Percentiles rank a stretch among this genome's conserved stretches.
phyloP scores from a whole-genome alignment of 30 jellyfish, hydroid and myxozoan genomes.

The Aurelia aurita complex sp. Pacific region DNA sequence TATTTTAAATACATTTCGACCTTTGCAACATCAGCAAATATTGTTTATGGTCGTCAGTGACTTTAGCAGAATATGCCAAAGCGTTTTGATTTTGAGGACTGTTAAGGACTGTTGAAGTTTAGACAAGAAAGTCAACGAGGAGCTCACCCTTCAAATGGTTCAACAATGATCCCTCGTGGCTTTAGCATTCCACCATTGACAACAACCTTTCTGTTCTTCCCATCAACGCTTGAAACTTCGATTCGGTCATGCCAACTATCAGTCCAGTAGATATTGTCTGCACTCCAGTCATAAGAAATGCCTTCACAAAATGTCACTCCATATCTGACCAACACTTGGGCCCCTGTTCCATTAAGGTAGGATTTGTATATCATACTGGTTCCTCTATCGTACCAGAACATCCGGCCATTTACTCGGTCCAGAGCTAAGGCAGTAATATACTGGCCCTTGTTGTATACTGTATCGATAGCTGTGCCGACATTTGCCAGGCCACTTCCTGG shows the following conservation, averaged over 20 bases:
- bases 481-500: slow-evolving; percentile 22
- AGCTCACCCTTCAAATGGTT: slow-evolving; percentile 86
- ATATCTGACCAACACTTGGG: slow-evolving; percentile 39
- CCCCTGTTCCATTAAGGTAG: slow-evolving; percentile 57
- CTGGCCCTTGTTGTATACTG: slow-evolving; percentile 18
- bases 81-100: too few relatives aligned
- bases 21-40: too few relatives aligned
- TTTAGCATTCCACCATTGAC: slow-evolving; percentile 45
- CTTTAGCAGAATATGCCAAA: too few relatives aligned
- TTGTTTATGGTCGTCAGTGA: too few relatives aligned
- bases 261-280: slow-evolving; percentile 95
- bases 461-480: slow-evolving; percentile 41
- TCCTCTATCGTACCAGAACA: slow-evolving; percentile 87
- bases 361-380: slow-evolving; percentile 62
- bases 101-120: not conserved
- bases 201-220: slow-evolving; percentile 52
- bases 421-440: slow-evolving; percentile 63
- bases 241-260: slow-evolving; percentile 82
- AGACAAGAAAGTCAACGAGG: not conserved
- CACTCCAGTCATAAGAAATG: slow-evolving; percentile 89
- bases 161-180: slow-evolving; percentile 94
- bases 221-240: slow-evolving; percentile 82
- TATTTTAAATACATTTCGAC: too few relatives aligned
- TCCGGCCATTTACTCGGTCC: slow-evolving; percentile 55
- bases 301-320: slow-evolving; percentile 85